phyloP scores from a whole-genome alignment of 2,113 vertebrate species.

The Rhea americana region DNA sequence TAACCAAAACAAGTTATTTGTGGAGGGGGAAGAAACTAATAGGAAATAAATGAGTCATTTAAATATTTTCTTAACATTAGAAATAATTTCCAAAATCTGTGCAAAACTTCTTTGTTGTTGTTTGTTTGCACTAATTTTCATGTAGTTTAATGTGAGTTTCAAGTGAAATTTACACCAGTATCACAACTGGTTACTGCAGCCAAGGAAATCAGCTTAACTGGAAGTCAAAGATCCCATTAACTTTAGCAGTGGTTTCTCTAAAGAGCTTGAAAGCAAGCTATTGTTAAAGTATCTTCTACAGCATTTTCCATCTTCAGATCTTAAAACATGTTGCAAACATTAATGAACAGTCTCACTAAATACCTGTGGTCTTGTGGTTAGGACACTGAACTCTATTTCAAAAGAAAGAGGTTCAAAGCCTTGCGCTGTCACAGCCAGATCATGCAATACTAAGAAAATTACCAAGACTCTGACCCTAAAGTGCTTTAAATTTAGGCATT shows the following conservation, averaged over 20 bases:
- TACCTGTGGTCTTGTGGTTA: slow-evolving; percentile 61
- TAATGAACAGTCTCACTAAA: slow-evolving; percentile 46
- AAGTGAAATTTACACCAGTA: neutral
- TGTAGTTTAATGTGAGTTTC: neutral
- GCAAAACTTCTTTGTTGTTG: neutral
- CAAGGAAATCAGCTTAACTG: slow-evolving; percentile 7
- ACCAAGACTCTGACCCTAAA: neutral
- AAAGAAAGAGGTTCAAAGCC: slow-evolving; percentile 37
- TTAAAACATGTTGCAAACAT: slow-evolving; percentile 4
- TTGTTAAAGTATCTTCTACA: neutral
- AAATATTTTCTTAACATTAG: neutral
- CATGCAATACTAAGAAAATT: neutral
- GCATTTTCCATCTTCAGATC: slow-evolving; percentile 7
- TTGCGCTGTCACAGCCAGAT: slow-evolving; percentile 2
- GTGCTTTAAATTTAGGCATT: neutral
- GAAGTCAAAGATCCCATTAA: neutral
- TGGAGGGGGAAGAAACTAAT: neutral
- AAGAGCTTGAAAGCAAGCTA: neutral
- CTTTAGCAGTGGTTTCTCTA: neutral
- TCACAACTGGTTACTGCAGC: neutral
- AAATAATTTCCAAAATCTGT: neutral
- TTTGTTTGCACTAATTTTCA: neutral
- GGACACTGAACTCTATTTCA: slow-evolving; percentile 9
- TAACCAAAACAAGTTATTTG: neutral
- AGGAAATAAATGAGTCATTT: neutral